Base-by-base conservation (phyloP, 2,797 vertebrate genomes). In the Scarus forsteni region DNA sequence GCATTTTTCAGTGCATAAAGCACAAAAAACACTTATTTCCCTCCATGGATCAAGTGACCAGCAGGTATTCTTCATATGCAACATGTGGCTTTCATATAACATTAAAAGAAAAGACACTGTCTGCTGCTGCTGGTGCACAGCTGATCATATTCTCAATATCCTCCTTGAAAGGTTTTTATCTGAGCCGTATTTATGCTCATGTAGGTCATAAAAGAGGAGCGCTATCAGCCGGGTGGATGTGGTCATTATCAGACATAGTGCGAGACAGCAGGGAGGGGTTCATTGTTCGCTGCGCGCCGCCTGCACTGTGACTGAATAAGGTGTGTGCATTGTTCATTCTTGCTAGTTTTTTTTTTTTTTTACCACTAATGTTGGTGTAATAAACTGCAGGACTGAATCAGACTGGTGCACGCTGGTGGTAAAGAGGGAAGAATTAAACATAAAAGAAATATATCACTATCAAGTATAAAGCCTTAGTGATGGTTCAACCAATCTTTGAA, bases 231-330 rank as follows among this genome's bases (percentile, higher is more conserved):
- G 38, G 74, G 62, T 85, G 87, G 85, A 88, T 83, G 84, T 81
- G 85, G 90, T 92, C 88, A 90, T 92, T 90, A 90, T 91, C 90
- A 92, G 87, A 88, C 84, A 79, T 80, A 81, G 84, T 78, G 86
- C 89, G 77, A 85, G 87, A 85, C 81, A 69, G 59, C 65, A 87
- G 87, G 89, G 86, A 85, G 85, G 87, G 86, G 86, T 83, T 88
- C 89, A 89, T 92, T 91, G 92, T 91, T 86, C 77, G 34, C 73
- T 79, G 73, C 75, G 79, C 43, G 66, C 77, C 77, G 86, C 80
- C 73, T 77, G 74, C 67, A 81, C 87, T 77, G 42, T 69, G 78
- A 81, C 84, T 88, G 87, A 89, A 89, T 78, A 90, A 92, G 89
- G 89, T 90, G 89, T 88, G 84, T 80, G 90, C 90, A 92, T 91